Conservation (phyloP, 2,888 invertebrate species). For the Ophraella communa region DNA sequence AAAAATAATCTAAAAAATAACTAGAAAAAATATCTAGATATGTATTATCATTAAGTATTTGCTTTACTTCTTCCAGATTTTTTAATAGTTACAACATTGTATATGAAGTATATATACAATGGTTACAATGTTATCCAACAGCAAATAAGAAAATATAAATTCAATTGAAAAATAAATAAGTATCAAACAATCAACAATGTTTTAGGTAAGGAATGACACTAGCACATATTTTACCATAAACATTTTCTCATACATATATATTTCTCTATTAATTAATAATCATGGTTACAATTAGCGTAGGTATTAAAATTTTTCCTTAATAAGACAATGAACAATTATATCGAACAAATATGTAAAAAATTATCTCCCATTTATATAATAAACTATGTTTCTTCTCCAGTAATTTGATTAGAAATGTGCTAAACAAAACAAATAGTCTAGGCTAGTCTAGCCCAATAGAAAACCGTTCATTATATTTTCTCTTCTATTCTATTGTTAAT, state of each 20-base stretch:
- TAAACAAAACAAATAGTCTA: too few relatives aligned
- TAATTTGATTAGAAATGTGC: too few relatives aligned
- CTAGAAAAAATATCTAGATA: slow-evolving; percentile 3
- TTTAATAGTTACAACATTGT: not conserved
- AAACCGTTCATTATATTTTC: too few relatives aligned
- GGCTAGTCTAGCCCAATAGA: too few relatives aligned
- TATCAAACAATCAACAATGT: slow-evolving; percentile 43
- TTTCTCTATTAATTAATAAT: slow-evolving; percentile 34
- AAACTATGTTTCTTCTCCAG: too few relatives aligned
- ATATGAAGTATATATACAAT: too few relatives aligned
- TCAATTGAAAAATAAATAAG: slow-evolving; percentile 37
- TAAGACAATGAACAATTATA: too few relatives aligned
- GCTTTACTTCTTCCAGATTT: not conserved
- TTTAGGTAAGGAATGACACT: slow-evolving; percentile 71
- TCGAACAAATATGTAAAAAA: slow-evolving; percentile 1
- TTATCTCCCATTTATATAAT: slow-evolving; percentile 27
- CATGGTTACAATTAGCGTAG: slow-evolving; percentile 48
- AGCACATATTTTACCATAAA: slow-evolving; percentile 68
- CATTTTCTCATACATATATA: slow-evolving; percentile 48
- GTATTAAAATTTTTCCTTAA: slow-evolving; percentile 40
- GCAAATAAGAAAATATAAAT: slow-evolving; percentile 39
- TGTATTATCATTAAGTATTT: slow-evolving; percentile 2
- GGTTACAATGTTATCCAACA: not conserved
- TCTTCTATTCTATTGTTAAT: too few relatives aligned
- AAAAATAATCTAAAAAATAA: not conserved